Evolutionary conservation across 2,888 invertebrate species (phyloP).

Genomic region (Archaeoteleia sp.): DNA sequence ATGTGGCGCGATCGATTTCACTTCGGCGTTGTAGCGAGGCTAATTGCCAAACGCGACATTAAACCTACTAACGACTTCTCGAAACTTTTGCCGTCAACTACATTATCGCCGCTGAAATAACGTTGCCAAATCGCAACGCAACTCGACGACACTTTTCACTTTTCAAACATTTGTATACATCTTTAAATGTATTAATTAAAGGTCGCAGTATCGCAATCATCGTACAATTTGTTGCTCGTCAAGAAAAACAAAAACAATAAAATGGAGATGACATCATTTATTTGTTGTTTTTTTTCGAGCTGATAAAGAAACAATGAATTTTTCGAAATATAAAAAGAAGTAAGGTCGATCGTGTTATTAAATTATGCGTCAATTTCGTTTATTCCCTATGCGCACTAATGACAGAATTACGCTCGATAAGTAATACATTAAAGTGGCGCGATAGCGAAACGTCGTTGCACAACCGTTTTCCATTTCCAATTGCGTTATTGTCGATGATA

Average conservation of each 20-base stretch:
- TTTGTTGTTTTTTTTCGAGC: no score
- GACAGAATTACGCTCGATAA: slow-evolving; percentile 43
- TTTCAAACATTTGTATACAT: no score
- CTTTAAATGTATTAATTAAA: no score
- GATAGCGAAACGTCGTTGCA: slow-evolving; percentile 45
- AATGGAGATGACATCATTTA: no score
- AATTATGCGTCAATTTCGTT: slow-evolving; percentile 39
- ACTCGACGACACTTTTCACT: slow-evolving; percentile 15
- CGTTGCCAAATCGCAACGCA: slow-evolving; percentile 8
- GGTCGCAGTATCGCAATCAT: no score
- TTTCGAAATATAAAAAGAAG: slow-evolving; percentile 1
- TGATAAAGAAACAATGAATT: slow-evolving; percentile 17
- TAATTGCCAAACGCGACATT: slow-evolving; percentile 52
- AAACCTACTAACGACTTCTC: slow-evolving; percentile 44
- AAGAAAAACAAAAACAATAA: neutral
- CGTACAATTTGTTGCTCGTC: no score
- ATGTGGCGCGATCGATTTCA: slow-evolving; percentile 48
- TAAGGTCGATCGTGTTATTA: slow-evolving; percentile 28
- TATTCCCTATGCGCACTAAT: slow-evolving; percentile 34
- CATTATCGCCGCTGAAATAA: slow-evolving; percentile 31
- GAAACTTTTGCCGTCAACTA: slow-evolving; percentile 43
- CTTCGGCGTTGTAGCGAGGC: slow-evolving; percentile 30
- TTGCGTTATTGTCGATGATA: slow-evolving; percentile 49
- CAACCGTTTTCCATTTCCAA: slow-evolving; percentile 51
- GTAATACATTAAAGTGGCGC: slow-evolving; percentile 37